Conservation (phyloP, 1,140 invertebrate species). For the Drosophila saltans region DNA sequence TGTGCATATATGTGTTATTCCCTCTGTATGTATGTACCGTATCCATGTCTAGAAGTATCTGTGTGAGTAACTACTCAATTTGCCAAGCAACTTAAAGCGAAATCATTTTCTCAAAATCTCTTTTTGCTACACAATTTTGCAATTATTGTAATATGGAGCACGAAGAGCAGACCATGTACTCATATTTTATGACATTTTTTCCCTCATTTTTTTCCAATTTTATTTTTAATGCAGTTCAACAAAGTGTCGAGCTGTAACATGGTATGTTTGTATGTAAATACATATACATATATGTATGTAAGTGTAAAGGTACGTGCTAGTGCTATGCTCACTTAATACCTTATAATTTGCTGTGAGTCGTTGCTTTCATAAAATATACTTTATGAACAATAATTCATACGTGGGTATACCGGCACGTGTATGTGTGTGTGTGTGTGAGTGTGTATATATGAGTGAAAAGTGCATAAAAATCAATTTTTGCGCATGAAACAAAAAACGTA, state of each 20-base stretch:
- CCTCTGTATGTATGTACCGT: neutral
- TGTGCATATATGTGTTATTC: conserved; percentile 20
- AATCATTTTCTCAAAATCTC: conserved; percentile 70
- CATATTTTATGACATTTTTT: conserved; percentile 71
- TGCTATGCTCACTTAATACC: conserved; percentile 76
- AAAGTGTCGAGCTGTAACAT: conserved; percentile 41
- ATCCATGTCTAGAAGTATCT: neutral
- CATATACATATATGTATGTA: conserved; percentile 13
- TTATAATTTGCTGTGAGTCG: conserved; percentile 80
- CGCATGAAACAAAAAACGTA: conserved; percentile 67
- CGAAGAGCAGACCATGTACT: conserved; percentile 28
- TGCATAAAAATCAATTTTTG: conserved; percentile 82
- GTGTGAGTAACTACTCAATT: conserved; percentile 71
- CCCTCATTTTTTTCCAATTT: conserved; percentile 8
- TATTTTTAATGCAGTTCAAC: conserved; percentile 33
- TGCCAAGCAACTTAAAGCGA: conserved; percentile 69
- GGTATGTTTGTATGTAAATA: conserved; percentile 16
- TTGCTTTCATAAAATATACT: conserved; percentile 81
- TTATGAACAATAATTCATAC: conserved; percentile 81
- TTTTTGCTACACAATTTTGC: conserved; percentile 72
- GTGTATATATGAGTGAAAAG: conserved; percentile 54
- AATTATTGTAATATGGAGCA: conserved; percentile 71
- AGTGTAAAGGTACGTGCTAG: conserved; percentile 55
- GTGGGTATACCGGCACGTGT: conserved; percentile 42
- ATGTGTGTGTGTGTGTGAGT: conserved; percentile 36